Evolutionary conservation across 37 sponge, comb jelly and placozoan species (phyloP), one percentile per base, ranked within the genome.

Genomic region (Aplysina aerophoba): DNA sequence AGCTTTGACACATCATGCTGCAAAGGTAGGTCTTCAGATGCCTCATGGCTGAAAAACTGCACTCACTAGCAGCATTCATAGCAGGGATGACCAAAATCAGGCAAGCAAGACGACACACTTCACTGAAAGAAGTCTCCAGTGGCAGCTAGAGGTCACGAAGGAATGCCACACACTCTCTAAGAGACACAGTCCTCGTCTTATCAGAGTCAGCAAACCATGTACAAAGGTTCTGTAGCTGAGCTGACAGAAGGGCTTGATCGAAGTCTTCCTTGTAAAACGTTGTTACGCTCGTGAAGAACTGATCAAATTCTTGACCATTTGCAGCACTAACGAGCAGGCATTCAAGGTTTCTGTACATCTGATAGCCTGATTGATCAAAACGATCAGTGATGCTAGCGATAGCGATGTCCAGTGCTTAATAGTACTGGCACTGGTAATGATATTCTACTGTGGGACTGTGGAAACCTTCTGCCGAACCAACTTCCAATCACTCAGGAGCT

Each of bases 161-260:
- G 16, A 78, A 78, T 78, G 55, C 55, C 35, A 75, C 78, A 75
- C 78, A 75, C 53, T 75, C 50, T 11, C 54, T 25, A 75, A 75
- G 78, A 2, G 78, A 44, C 50, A 44, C 50, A 3, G 8, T 44
- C 50, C 8, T 8, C 8, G 50, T 44, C 8, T 3, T 40, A 37
- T 40, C 41, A 24, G 44, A 21, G 60, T 73, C 44, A 55, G 62
- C 78, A 85, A 75, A 85, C 60, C 78, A 75, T 79, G 86, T 80
- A 37, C 86, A 14, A 86, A 86, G 38, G 31, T 57, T 62, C 55
- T 86, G 67, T 35, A 86, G 69, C 80, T 86, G 67, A 65, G 86
- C 57, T 86, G 80, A 62, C n/a, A 86, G 86, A 39, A 62, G 80
- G 24, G 79, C 44, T 86, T 56, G 66, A 67, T 86, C 80, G 61